phyloP scores from a whole-genome alignment of 1,140 invertebrate species.

The Drosophila tropicalis region DNA sequence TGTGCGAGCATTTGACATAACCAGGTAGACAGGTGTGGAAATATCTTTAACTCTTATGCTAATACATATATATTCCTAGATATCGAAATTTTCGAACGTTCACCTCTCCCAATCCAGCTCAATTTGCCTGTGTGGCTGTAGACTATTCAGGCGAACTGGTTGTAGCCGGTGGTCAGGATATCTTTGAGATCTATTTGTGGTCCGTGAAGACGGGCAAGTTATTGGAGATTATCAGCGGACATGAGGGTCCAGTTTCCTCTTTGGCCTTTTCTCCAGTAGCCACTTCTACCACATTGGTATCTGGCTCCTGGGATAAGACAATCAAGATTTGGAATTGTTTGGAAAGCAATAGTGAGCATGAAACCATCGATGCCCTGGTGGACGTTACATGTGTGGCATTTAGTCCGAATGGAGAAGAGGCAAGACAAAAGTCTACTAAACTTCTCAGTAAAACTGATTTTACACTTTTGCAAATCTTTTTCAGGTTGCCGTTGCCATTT shows the following conservation, averaged over 20 bases:
- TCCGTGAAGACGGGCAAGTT: constrained; percentile 95
- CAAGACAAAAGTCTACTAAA: constrained; percentile 67
- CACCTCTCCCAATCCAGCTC: constrained; percentile 93
- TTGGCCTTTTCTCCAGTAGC: constrained; percentile 91
- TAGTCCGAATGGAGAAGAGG: constrained; percentile 94
- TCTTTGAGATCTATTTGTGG: constrained; percentile 98
- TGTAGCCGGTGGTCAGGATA: constrained; percentile 95
- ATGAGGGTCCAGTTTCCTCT: constrained; percentile 94
- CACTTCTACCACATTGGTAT: constrained; percentile 90
- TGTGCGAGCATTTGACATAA: constrained; percentile 96
- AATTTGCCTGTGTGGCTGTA: constrained; percentile 96
- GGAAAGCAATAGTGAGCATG: constrained; percentile 92
- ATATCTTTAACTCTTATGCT: not conserved
- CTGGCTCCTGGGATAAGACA: constrained; percentile 97
- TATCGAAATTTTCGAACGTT: constrained; percentile 99
- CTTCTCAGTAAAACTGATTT: too few relatives aligned
- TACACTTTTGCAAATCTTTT: not conserved
- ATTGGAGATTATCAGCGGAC: constrained; percentile 95
- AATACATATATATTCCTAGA: constrained; percentile 23
- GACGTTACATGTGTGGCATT: constrained; percentile 94
- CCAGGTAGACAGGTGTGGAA: constrained; percentile 83
- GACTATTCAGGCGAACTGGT: constrained; percentile 96
- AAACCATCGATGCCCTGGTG: constrained; percentile 90
- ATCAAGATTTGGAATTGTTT: constrained; percentile 94
- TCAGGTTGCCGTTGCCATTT: constrained; percentile 93